Base-by-base conservation (phyloP, 2,797 vertebrate species). In the Helarctos malayanus region DNA sequence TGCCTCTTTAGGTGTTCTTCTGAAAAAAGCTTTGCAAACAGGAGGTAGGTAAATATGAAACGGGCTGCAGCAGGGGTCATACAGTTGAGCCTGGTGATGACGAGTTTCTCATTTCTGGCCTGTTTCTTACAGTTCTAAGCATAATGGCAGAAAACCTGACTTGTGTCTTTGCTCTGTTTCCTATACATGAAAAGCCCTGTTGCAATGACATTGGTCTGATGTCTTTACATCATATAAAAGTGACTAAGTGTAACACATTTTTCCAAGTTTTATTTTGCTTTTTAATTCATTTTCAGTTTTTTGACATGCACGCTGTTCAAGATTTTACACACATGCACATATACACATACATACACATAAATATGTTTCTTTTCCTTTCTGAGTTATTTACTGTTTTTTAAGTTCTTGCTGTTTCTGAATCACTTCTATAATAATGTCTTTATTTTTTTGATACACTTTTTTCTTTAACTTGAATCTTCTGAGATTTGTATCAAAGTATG, bases 231-330 rank as follows among this genome's bases (percentile, higher is more conserved):
- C 4, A 63, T n/a, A 19, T 71, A 9, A 94, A 75, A 6, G 0
- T 85, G 61, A 56, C 35, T 68, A 71, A 65, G 19, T 94, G 2
- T 52, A 57, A 85, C 27, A 32, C 3, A 29, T 45, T 89, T 93
- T 63, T 89, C 6, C 38, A 85, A 85, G 65, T 85, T 85, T 94
- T 92, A 81, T 84, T 90, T 80, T 85, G 29, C 12, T 3, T 80
- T 79, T 78, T 45, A 95, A 91, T 65, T 95, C 35, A 6, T 89
- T 90, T 95, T 86, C 13, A 38, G 4, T 73, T 63, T 92, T 82
- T 88, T 85, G 35, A 45, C 19, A 79, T 65, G 25, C 0, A 63
- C 80, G 63, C 4, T 82, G 4, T 65, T 86, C 61, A 88, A 89
- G 29, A 52, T 47, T 52, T 52, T 65, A 7, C 85, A 78, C 41